Conservation (phyloP, 2,113 vertebrate species). For the Neomonachus schauinslandi region DNA sequence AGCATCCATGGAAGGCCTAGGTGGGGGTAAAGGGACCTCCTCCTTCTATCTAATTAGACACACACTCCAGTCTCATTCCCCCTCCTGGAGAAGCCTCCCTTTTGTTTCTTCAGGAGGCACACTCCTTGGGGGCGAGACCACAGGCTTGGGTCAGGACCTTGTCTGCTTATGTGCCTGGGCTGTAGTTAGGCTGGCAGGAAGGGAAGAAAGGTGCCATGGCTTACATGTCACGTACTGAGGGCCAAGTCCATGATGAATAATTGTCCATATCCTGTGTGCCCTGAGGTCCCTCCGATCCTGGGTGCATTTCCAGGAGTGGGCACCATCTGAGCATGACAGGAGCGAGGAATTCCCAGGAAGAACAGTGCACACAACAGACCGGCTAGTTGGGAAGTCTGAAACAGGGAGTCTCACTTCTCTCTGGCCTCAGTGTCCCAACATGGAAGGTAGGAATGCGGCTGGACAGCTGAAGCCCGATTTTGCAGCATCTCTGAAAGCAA, state of each 20-base stretch:
- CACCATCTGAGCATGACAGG: background rate
- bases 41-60: background rate
- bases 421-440: background rate
- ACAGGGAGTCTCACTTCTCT: background rate
- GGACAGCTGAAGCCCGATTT: too few relatives aligned
- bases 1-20: too few relatives aligned
- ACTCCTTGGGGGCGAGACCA: background rate
- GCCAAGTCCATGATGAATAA: background rate
- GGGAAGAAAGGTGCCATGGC: background rate
- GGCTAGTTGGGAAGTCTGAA: background rate
- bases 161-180: background rate
- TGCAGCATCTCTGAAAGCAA: background rate
- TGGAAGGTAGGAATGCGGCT: background rate
- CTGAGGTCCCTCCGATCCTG: accelerated
- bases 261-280: too few relatives aligned
- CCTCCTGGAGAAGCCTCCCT: background rate
- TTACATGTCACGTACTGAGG: background rate
- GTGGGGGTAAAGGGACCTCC: too few relatives aligned
- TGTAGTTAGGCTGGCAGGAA: too few relatives aligned
- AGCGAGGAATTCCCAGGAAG: background rate
- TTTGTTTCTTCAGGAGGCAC: background rate
- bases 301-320: background rate
- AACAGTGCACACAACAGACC: background rate
- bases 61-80: background rate
- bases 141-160: background rate